Evolutionary conservation across 2,888 invertebrate genomes (phyloP), one percentile per base, ranked within the genome.

Genomic region (Bellardia bayeri): DNA sequence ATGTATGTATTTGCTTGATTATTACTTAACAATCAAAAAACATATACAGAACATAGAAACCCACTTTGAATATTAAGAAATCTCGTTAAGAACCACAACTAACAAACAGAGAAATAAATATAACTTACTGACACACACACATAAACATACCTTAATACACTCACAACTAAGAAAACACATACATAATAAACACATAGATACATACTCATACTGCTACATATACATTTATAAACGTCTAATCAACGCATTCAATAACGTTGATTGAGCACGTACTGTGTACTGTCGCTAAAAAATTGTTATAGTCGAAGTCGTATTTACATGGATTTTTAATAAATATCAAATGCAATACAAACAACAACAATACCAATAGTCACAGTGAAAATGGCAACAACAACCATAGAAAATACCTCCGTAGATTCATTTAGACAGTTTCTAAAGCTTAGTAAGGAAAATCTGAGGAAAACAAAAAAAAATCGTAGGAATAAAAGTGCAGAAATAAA

Each of bases 251-350:
- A 75, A 88, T 88, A 88, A 75, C 30, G 51, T 82, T 85, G 87
- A 88, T 88, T 88, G 87, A 80, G 75, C 87, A 88, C 87, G 87
- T 88, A 61, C 56, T 40, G 14, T 54, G 37, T 56, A 69, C 58
- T 82, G 79, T 85, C 82, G 64, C 85, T 68, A 58, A 82, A 82
- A 80, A 80, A 63, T 74, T 74, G 23, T 78, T 82, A 58, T 61
- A 61, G 76, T 16, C 40, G 51, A 68, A 75, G 49, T 64, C 14
- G 13, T 61, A 63, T 64, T 33, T 76, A 81, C 76, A 81, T 72
- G 68, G 61, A 84, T 72, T 87, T 82, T 78, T 82, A 84, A 82
- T 84, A 84, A 84, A 87, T 84, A 84, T 82, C 56, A 87, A 82
- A 78, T 74, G 68, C 61, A 74, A 78, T 54, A 64, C 56, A 74